Conservation (phyloP, 2,888 invertebrate genomes). For the Microplitis deprimator region DNA sequence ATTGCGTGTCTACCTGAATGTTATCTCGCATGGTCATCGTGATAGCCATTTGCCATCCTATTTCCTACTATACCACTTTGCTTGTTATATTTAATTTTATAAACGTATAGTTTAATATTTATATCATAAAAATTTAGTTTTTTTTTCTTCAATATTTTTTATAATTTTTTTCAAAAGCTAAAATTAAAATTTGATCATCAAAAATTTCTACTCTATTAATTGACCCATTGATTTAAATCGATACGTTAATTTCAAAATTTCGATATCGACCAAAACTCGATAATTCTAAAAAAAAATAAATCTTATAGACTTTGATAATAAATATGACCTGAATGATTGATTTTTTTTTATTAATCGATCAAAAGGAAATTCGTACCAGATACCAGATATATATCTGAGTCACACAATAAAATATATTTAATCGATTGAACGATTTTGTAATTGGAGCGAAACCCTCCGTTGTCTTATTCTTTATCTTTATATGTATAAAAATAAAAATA, state of each 20-base stretch:
- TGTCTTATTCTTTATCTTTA: constrained; percentile 55
- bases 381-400: constrained; percentile 25
- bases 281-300: too few relatives aligned
- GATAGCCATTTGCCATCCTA: constrained; percentile 45
- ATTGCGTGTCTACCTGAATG: constrained; percentile 45
- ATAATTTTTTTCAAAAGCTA: too few relatives aligned
- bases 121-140: too few relatives aligned
- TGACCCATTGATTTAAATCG: too few relatives aligned
- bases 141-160: too few relatives aligned
- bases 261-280: too few relatives aligned
- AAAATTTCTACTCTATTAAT: too few relatives aligned
- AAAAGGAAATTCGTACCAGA: constrained; percentile 25
- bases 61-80: neutral
- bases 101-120: too few relatives aligned
- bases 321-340: neutral
- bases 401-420: constrained; percentile 3
- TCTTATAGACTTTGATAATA: too few relatives aligned
- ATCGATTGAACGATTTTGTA: constrained; percentile 45
- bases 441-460: constrained; percentile 60
- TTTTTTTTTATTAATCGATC: constrained; percentile 6
- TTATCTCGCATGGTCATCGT: constrained; percentile 49
- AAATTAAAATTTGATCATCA: too few relatives aligned
- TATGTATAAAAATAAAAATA: constrained; percentile 47
- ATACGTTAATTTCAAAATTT: too few relatives aligned
- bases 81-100: neutral